These are phyloP conservation scores for Hycleus cichorii DNA, from an alignment of 1,140 invertebrate genomes.

Conservation along the genomic window DNA sequence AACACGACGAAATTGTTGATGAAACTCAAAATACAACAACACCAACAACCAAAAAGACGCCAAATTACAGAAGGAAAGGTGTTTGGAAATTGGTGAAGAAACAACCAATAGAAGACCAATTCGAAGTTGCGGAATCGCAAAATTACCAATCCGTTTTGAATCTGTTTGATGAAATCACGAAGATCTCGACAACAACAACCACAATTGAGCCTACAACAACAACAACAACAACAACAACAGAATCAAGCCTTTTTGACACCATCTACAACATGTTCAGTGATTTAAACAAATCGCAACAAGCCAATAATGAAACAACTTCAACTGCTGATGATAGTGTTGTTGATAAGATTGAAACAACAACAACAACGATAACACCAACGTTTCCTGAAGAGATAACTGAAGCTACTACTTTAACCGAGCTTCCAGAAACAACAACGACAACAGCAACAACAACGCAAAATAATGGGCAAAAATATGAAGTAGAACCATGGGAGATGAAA, in stretches of 20 bases:
- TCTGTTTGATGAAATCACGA: constrained; percentile 20
- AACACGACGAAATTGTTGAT: constrained; percentile 4
- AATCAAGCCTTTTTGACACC: constrained; percentile 36
- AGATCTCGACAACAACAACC: constrained; percentile 4
- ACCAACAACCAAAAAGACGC: constrained; percentile 15
- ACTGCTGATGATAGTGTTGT: not conserved
- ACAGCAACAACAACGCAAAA: constrained; percentile 14
- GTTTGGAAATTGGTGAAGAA: constrained; percentile 59
- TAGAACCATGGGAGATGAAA: constrained; percentile 47
- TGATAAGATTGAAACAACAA: constrained; percentile 6
- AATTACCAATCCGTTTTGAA: constrained; percentile 35
- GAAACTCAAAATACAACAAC: constrained; percentile 20
- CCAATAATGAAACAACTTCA: not conserved
- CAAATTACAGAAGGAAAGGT: constrained; percentile 41
- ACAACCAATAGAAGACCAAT: constrained; percentile 48
- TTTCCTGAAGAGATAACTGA: constrained; percentile 31
- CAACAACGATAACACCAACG: constrained; percentile 18
- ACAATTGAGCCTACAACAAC: constrained; percentile 21
- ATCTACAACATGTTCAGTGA: constrained; percentile 39
- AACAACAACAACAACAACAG: constrained; percentile 26
- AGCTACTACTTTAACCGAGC: constrained; percentile 7
- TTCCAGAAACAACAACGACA: constrained; percentile 24
- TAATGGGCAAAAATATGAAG: constrained; percentile 17
- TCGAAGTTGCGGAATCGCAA: constrained; percentile 63
- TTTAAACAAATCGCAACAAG: constrained; percentile 8